These are phyloP conservation scores for Bombus fervidus DNA, from an alignment of 1,140 invertebrate species.

Conservation along the genomic window DNA sequence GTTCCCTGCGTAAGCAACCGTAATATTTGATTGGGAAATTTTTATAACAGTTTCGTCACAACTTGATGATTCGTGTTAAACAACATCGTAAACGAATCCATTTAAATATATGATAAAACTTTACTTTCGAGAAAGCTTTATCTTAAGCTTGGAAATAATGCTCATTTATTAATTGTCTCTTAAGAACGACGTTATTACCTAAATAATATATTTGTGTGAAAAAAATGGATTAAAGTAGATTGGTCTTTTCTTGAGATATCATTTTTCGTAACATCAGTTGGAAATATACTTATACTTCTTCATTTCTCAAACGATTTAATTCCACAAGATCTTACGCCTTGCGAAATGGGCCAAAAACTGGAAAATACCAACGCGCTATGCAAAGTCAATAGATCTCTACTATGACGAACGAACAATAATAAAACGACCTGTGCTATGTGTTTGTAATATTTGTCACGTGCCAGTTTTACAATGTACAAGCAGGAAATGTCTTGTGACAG, in stretches of 20 bases:
- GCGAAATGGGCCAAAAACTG: background rate
- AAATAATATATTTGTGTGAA: background rate
- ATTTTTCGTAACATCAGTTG: no score
- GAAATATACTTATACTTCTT: no score
- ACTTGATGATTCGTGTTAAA: background rate
- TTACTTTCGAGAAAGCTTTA: background rate
- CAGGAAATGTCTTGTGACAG: background rate
- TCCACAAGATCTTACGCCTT: background rate
- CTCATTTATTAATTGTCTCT: background rate
- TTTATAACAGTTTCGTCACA: background rate
- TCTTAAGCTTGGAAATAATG: background rate
- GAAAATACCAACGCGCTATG: background rate
- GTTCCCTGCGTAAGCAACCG: no score
- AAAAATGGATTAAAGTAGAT: background rate
- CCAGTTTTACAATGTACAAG: background rate
- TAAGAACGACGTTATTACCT: background rate
- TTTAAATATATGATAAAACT: background rate
- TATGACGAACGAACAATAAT: background rate
- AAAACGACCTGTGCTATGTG: no score
- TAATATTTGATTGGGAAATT: no score
- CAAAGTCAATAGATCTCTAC: no score
- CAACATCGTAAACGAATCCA: no score
- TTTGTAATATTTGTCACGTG: constrained; percentile 13
- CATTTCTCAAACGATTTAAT: no score
- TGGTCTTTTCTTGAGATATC: background rate